These are phyloP conservation scores for Ardeotis arabs DNA, from an alignment of 2,113 vertebrate species.

Conservation along the genomic window DNA sequence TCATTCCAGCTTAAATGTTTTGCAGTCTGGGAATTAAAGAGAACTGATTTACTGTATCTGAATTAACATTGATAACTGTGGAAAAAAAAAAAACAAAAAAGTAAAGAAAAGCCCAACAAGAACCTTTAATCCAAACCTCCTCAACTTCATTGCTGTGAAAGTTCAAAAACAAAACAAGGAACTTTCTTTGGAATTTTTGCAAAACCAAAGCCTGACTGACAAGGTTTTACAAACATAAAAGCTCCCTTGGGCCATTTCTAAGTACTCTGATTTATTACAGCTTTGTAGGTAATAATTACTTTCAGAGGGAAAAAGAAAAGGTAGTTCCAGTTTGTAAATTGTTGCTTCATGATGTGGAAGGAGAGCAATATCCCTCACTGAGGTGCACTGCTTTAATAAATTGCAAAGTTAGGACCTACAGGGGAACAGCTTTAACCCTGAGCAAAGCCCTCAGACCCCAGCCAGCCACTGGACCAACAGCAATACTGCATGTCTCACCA, in stretches of 20 bases:
- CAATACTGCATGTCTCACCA: not conserved
- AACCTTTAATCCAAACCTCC: not conserved
- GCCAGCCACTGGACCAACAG: not conserved
- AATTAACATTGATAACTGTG: not conserved
- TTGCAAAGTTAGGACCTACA: not conserved
- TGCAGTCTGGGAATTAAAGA: not conserved
- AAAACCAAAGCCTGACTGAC: not conserved
- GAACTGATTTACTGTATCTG: not conserved
- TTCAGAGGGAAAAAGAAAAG: conserved; percentile 25
- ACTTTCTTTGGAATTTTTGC: not conserved
- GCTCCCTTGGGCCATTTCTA: not conserved
- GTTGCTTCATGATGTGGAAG: not conserved
- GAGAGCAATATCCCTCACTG: not conserved
- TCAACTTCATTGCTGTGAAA: not conserved
- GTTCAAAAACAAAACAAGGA: not conserved
- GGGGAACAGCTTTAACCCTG: not conserved
- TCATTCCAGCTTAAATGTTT: not conserved
- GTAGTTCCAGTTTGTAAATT: not conserved
- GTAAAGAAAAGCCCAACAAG: not conserved
- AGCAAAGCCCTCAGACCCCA: not conserved
- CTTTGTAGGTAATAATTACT: conserved; percentile 35
- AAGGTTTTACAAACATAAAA: not conserved
- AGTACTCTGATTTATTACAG: conserved; percentile 13
- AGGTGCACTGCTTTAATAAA: not conserved
- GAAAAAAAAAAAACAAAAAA: not conserved